phyloP scores from a whole-genome alignment of 1,140 invertebrate genomes.

The Anoplolepis gracilipes region DNA sequence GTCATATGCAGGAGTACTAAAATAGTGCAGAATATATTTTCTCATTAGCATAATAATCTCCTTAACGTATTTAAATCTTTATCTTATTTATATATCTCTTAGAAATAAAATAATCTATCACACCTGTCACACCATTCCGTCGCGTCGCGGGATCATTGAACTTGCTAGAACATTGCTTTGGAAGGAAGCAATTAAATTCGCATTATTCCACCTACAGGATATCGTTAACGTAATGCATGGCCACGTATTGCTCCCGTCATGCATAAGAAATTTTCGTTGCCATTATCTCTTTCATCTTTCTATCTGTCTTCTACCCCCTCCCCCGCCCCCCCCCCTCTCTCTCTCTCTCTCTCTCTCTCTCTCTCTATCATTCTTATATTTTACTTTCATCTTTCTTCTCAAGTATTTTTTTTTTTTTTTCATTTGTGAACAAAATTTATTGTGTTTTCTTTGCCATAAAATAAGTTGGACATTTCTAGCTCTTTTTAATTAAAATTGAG shows the following conservation, averaged over 20 bases:
- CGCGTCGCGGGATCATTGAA: conserved; percentile 9
- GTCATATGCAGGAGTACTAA: not conserved
- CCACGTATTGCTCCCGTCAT: not conserved
- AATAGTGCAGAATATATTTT: conserved; percentile 18
- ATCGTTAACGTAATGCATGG: conserved; percentile 14
- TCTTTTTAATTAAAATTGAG: not conserved
- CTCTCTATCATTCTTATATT: not conserved
- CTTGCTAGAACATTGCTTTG: conserved; percentile 39
- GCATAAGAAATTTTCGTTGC: conserved; percentile 22
- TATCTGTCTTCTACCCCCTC: no score
- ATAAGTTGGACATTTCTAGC: not conserved
- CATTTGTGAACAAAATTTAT: not conserved
- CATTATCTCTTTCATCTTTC: not conserved
- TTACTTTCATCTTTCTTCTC: not conserved
- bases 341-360: no score
- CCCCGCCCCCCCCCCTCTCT: no score
- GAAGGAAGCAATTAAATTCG: conserved; percentile 33
- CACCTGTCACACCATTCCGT: not conserved
- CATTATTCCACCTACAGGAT: conserved; percentile 40
- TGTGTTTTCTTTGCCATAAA: not conserved
- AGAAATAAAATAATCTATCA: conserved; percentile 1
- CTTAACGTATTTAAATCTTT: not conserved
- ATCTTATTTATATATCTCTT: conserved; percentile 8
- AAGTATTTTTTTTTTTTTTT: not conserved
- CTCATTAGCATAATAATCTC: not conserved